These are phyloP conservation scores for Siniperca scherzeri DNA, from an alignment of 2,797 vertebrate species.

Conservation along the genomic window DNA sequence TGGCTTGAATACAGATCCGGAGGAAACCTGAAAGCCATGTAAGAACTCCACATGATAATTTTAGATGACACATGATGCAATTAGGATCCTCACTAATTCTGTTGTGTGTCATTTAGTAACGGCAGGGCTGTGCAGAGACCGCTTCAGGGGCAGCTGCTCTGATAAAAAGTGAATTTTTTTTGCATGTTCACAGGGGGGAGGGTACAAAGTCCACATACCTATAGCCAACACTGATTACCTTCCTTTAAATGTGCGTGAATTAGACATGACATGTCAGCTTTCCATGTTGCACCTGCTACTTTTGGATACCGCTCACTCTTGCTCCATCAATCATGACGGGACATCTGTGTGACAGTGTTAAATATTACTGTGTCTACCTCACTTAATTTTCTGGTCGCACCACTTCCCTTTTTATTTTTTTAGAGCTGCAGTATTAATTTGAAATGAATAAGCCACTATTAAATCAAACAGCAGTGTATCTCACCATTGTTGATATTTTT, in stretches of 20 bases:
- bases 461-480: not conserved
- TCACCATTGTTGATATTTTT: not conserved
- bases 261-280: slow-evolving; percentile 45
- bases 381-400: not conserved
- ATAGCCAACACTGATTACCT: slow-evolving; percentile 59
- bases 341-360: slow-evolving; percentile 51
- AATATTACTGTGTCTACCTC: slow-evolving; percentile 26
- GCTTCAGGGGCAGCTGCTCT: slow-evolving; percentile 67
- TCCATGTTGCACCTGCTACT: slow-evolving; percentile 54
- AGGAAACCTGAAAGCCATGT: slow-evolving; percentile 17
- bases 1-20: not conserved
- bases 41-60: slow-evolving; percentile 34
- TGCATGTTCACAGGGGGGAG: slow-evolving; percentile 30
- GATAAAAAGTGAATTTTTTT: slow-evolving; percentile 73
- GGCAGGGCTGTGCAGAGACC: slow-evolving; percentile 44
- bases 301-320: slow-evolving; percentile 6
- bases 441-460: not conserved
- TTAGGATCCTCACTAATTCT: slow-evolving; percentile 59
- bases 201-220: slow-evolving; percentile 49
- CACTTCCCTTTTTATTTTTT: not conserved
- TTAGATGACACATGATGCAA: slow-evolving; percentile 53
- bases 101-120: slow-evolving; percentile 53
- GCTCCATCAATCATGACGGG: slow-evolving; percentile 44
- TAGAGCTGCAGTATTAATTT: not conserved
- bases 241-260: slow-evolving; percentile 41